Evolutionary conservation across 37 sponge, comb jelly and placozoan species (phyloP), one percentile per base, ranked within the genome.

Genomic region (Cliona cf. orientalis): DNA sequence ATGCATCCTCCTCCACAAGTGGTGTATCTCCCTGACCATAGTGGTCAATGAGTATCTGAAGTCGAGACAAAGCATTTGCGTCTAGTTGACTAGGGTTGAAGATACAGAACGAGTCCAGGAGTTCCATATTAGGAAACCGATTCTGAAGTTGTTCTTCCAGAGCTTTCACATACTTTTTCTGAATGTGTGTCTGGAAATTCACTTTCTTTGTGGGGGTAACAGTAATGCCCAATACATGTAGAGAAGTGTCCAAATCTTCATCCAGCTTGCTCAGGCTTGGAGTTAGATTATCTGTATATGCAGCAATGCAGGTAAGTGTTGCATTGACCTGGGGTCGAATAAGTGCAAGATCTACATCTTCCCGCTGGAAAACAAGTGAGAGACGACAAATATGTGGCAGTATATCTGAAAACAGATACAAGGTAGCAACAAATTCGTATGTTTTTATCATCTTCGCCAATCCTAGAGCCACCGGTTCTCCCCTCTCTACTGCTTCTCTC

Each of bases 401-500:
- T 26, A 62, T n/a, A 7, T 62, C 63, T 25, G 28, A 62, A 14
- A 62, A 26, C 26, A 26, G 63, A 7, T 62, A 26, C 28, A 62
- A n/a, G 17, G 26, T 26, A 22, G 63, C 63, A 9, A 62, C 63
- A n/a, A 62, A 62, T 26, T 62, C 6, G 23, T 62, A 22, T 19
- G 6, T 6, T n/a, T 62, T 62, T 6, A 62, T 62, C 63, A 62
- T n/a, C 26, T 62, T 49, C 26, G 23, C 63, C 23, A 62, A 62
- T 7, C 63, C 63, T 7, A 62, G 6, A 14, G 63, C 63, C 26
- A 62, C 63, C 11, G 29, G 63, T n/a, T 62, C 63, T n/a, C 63
- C 63, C 23, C 29, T 14, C 23, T 62, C 63, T 25, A n/a, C 63
- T n/a, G 28, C 63, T 62, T 62, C 63, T 22, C 63, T 62, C 63